phyloP scores from a whole-genome alignment of 2,113 vertebrate species.

The Chrysochloris asiatica region DNA sequence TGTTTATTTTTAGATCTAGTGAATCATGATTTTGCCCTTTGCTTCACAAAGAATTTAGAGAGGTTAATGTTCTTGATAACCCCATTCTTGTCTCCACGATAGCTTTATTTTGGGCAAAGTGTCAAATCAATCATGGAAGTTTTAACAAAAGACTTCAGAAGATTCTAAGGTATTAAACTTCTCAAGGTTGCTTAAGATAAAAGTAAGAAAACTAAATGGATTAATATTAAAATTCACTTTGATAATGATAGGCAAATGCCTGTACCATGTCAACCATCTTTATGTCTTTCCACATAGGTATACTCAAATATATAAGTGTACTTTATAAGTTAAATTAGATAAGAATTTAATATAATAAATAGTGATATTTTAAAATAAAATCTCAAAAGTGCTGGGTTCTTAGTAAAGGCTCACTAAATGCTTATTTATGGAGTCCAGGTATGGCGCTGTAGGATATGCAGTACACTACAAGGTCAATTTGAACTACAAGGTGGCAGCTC shows the following conservation, averaged over 20 bases:
- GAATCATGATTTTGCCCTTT: slow-evolving; percentile 58
- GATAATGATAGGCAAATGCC: background rate
- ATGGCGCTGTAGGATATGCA: no score
- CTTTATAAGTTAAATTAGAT: background rate
- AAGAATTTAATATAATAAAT: no score
- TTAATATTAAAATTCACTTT: slow-evolving; percentile 11
- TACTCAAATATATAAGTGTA: background rate
- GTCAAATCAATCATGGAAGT: background rate
- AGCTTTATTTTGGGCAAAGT: slow-evolving; percentile 31
- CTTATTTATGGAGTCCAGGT: no score
- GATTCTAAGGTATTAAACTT: slow-evolving; percentile 26
- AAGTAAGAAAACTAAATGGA: background rate
- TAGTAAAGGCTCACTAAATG: background rate
- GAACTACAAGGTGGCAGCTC: no score
- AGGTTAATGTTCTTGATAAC: slow-evolving; percentile 48
- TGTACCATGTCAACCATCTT: background rate
- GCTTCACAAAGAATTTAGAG: background rate
- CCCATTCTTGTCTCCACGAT: background rate
- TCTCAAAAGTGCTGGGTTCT: background rate
- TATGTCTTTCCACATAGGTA: background rate
- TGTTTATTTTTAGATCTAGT: slow-evolving; percentile 63
- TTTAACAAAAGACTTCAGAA: slow-evolving; percentile 6
- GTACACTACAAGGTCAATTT: no score
- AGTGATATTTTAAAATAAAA: background rate
- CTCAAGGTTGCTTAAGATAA: background rate